A percentile compares a stretch with the other conserved stretches of the same genome.
Evolutionary conservation across 2,113 vertebrate genomes (phyloP).

Genomic region (Oriolus oriolus): DNA sequence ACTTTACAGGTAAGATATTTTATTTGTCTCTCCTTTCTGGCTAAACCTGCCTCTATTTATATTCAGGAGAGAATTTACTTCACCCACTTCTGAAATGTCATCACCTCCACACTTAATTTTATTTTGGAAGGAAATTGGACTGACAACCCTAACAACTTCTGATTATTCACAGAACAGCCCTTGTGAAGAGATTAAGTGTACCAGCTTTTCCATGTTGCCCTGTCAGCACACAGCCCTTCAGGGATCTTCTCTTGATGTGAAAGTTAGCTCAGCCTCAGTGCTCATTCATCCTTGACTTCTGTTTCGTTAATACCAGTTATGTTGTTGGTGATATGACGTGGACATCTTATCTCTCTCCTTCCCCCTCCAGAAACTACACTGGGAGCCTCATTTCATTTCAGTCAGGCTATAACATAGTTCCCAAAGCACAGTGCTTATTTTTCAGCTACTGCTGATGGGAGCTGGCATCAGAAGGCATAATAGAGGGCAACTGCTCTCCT

Average conservation of each 20-base stretch:
- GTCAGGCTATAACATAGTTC: background rate
- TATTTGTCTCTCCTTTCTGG: background rate
- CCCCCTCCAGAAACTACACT: background rate
- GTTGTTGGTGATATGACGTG: background rate
- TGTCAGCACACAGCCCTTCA: conserved; percentile 6
- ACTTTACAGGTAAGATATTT: background rate
- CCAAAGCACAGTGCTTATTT: background rate
- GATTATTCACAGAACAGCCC: conserved; percentile 26
- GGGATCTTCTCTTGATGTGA: background rate
- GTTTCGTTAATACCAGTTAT: background rate
- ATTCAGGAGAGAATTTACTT: background rate
- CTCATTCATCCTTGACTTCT: conserved; percentile 16
- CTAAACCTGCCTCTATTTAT: background rate
- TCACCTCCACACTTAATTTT: background rate
- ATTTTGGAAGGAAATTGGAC: conserved; percentile 11
- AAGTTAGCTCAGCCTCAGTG: background rate
- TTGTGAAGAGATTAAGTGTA: conserved; percentile 13
- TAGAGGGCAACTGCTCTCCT: fast-evolving
- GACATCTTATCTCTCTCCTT: background rate
- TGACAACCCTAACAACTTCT: conserved; percentile 39
- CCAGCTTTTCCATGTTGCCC: background rate
- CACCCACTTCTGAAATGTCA: background rate
- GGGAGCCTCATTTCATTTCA: background rate
- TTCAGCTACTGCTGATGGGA: background rate
- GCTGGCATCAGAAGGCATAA: background rate